A percentile compares a stretch with the other conserved stretches of the same genome.
Conservation (phyloP, 2,888 invertebrate species). For the Ornithoptera priamus region DNA sequence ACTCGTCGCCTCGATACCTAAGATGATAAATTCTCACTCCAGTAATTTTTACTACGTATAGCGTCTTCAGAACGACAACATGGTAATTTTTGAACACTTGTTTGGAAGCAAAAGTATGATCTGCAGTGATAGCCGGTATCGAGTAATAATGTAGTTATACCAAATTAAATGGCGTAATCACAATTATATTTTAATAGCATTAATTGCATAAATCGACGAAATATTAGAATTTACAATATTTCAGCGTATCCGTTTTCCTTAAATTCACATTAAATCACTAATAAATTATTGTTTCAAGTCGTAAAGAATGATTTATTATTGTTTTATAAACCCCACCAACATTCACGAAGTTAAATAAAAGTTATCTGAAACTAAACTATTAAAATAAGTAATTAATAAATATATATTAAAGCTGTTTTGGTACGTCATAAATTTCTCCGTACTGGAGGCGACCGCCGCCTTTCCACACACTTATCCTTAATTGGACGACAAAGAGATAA, state of each 20-base stretch:
- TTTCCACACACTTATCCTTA: slow-evolving; percentile 5
- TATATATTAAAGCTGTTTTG: neutral
- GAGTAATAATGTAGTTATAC: neutral
- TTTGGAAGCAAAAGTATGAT: too few relatives aligned
- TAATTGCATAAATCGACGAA: neutral
- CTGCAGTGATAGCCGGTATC: too few relatives aligned
- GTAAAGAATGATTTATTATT: neutral
- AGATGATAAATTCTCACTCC: too few relatives aligned
- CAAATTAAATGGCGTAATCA: neutral
- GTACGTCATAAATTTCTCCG: slow-evolving; percentile 6
- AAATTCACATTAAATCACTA: neutral
- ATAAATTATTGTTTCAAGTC: neutral
- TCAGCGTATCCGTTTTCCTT: neutral
- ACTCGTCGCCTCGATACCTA: too few relatives aligned
- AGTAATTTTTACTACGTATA: too few relatives aligned
- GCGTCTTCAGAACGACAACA: too few relatives aligned
- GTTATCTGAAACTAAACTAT: neutral
- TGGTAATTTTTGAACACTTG: too few relatives aligned
- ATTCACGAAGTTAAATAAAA: neutral
- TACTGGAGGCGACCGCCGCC: neutral
- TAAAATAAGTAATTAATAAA: neutral
- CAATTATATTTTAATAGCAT: neutral
- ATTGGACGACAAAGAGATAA: slow-evolving; percentile 12
- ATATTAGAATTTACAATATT: neutral
- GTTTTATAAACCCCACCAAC: too few relatives aligned